Evolutionary conservation across 2,888 invertebrate genomes (phyloP).

Genomic region (Lithophane ornitopus): DNA sequence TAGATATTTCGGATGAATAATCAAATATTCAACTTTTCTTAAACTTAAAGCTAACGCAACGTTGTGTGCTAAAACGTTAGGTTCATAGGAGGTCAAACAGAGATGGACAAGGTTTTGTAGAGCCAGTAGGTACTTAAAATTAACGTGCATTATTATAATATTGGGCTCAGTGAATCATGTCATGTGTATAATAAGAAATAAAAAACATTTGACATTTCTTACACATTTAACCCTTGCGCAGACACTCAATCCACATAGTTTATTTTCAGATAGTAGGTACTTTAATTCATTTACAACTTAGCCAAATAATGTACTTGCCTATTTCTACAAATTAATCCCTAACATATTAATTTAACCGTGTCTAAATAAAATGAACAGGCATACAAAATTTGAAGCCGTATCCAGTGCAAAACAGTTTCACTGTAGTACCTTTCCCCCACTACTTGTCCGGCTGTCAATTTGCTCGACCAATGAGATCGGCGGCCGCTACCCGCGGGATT

Average conservation of each 20-base stretch:
- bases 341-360: too few relatives aligned
- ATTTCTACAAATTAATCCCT: neutral
- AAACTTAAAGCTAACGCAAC: neutral
- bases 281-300: neutral
- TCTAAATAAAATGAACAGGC: neutral
- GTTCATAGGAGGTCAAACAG: neutral
- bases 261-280: neutral
- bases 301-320: neutral
- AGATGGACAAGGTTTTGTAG: neutral
- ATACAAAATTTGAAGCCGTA: slow-evolving; percentile 12
- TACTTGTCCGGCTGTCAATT: slow-evolving; percentile 83
- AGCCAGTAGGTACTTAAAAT: neutral
- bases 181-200: too few relatives aligned
- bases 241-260: neutral
- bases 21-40: too few relatives aligned
- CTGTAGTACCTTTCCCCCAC: slow-evolving; percentile 65
- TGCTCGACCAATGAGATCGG: slow-evolving; percentile 87
- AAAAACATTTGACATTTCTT: too few relatives aligned
- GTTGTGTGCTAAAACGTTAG: neutral
- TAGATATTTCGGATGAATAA: neutral
- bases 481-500: slow-evolving; percentile 88
- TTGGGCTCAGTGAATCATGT: neutral
- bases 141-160: neutral
- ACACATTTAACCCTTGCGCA: too few relatives aligned
- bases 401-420: slow-evolving; percentile 46